phyloP scores from a whole-genome alignment of 2,113 vertebrate genomes.

The Turdus rufiventris region DNA sequence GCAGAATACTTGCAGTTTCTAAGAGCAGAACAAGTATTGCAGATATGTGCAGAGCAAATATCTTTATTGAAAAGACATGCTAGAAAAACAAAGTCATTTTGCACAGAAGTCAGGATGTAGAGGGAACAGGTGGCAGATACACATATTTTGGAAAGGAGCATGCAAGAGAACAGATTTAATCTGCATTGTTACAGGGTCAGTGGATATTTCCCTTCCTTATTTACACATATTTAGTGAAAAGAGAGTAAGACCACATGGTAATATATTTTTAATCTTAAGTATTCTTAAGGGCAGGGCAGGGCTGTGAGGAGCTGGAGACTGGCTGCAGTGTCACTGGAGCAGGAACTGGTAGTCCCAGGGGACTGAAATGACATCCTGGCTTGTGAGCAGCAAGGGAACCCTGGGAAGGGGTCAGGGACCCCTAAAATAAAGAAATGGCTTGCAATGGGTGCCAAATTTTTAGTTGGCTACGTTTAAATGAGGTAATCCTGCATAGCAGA shows the following conservation, averaged over 20 bases:
- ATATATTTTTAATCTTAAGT: conserved; percentile 7
- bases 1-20: conserved; percentile 38
- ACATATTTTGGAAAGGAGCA: conserved; percentile 18
- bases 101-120: conserved; percentile 7
- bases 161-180: conserved; percentile 19
- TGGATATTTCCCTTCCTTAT: conserved; percentile 1
- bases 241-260: background rate
- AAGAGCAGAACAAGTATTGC: conserved; percentile 25
- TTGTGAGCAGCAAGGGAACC: background rate
- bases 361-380: background rate
- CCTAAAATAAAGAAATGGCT: background rate
- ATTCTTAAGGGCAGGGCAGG: background rate
- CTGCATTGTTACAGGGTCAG: background rate
- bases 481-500: background rate
- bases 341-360: background rate
- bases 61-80: background rate
- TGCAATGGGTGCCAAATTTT: background rate
- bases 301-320: background rate
- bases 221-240: conserved; percentile 18
- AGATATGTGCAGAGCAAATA: background rate
- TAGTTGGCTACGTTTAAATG: background rate
- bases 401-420: background rate
- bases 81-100: background rate
- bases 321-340: background rate
- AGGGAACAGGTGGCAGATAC: conserved; percentile 8